Evolutionary conservation across 2,113 vertebrate species (phyloP).

Genomic region (Phylloscopus whistleri): DNA sequence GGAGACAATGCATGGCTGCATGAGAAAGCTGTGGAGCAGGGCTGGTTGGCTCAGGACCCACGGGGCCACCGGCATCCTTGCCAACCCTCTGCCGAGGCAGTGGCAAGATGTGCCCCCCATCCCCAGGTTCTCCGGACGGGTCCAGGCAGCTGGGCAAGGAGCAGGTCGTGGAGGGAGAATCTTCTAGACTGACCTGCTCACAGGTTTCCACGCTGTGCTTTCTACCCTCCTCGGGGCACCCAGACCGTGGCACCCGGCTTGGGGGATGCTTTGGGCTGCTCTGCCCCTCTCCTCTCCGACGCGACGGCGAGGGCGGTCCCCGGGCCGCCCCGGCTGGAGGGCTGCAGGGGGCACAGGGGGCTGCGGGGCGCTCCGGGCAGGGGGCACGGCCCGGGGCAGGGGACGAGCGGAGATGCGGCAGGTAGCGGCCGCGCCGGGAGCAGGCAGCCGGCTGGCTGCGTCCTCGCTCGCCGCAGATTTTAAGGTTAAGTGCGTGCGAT

Average conservation of each 20-base stretch:
- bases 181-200: slow-evolving; percentile 43
- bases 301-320: neutral
- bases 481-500: slow-evolving; percentile 15
- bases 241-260: neutral
- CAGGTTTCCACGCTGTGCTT: neutral
- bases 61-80: neutral
- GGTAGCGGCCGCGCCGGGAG: slow-evolving; percentile 20
- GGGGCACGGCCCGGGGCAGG: neutral
- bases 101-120: accelerated
- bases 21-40: neutral
- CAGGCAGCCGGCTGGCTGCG: neutral
- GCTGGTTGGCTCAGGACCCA: neutral
- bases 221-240: too few relatives aligned
- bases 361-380: neutral
- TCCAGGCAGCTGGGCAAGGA: neutral
- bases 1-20: neutral
- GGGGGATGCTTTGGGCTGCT: neutral
- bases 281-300: neutral
- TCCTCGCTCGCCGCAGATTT: neutral
- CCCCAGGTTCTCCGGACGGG: neutral
- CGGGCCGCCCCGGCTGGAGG: neutral
- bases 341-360: neutral
- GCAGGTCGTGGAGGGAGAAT: neutral
- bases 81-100: neutral
- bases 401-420: neutral